phyloP scores from a whole-genome alignment of 2,113 vertebrate species.

The Acrocephalus kingi region DNA sequence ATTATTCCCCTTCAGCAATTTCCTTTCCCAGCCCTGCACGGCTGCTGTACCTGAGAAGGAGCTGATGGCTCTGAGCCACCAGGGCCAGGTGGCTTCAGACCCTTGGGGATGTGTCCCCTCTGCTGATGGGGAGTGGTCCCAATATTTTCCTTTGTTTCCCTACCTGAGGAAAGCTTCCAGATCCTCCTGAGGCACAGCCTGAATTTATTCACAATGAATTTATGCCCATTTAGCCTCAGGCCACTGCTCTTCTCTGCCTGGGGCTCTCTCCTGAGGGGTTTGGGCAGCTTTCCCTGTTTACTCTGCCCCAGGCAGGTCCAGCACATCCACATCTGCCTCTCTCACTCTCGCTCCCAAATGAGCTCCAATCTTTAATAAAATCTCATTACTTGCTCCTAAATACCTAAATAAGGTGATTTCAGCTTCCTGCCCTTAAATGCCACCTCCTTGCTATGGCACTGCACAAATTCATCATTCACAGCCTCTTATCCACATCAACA shows the following conservation, averaged over 20 bases:
- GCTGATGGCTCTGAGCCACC: not conserved
- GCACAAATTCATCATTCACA: not conserved
- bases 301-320: not conserved
- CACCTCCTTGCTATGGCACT: not conserved
- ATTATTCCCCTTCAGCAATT: not conserved
- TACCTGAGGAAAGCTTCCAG: not conserved
- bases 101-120: not conserved
- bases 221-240: not conserved
- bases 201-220: accelerated
- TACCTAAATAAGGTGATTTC: not conserved
- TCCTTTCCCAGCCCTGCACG: not conserved
- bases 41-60: not conserved
- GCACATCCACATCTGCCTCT: not conserved
- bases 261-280: not conserved
- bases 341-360: not conserved
- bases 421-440: not conserved
- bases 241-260: not conserved
- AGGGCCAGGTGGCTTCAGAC: accelerated
- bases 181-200: not conserved
- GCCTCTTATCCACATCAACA: not conserved
- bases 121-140: accelerated
- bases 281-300: not conserved
- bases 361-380: not conserved
- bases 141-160: not conserved
- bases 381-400: not conserved